Evolutionary conservation across 2,797 vertebrate genomes (phyloP).

Genomic region (Heteromormyrus szaboi): DNA sequence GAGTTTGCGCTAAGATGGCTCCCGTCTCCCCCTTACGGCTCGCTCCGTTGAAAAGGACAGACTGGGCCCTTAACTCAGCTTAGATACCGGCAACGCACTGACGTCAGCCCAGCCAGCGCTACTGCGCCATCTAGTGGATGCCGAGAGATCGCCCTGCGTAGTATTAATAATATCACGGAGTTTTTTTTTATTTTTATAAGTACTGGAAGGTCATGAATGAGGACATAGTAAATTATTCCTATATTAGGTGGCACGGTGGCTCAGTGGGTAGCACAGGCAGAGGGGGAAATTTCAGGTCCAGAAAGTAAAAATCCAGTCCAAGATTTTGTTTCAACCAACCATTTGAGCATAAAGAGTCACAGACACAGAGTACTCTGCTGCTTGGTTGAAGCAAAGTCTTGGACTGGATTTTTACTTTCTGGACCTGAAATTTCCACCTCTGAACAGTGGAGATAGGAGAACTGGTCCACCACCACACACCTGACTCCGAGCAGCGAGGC

Average conservation of each 20-base stretch:
- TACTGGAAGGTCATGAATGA: neutral
- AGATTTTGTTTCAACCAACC: neutral
- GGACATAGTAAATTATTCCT: neutral
- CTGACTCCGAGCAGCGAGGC: neutral
- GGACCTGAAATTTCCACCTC: too few relatives aligned
- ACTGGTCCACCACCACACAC: neutral
- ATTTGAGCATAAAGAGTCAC: too few relatives aligned
- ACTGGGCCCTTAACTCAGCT: neutral
- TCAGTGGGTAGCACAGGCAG: neutral
- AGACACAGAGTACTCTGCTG: too few relatives aligned
- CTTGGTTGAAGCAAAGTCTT: too few relatives aligned
- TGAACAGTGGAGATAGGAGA: neutral
- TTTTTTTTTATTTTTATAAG: neutral
- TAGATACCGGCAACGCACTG: slow-evolving; percentile 4
- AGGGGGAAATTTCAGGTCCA: too few relatives aligned
- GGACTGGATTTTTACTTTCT: too few relatives aligned
- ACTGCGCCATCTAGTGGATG: slow-evolving; percentile 3
- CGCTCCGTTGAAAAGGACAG: slow-evolving; percentile 46
- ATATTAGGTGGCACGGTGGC: neutral
- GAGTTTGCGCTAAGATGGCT: slow-evolving; percentile 23
- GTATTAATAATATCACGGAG: neutral
- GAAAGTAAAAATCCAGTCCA: too few relatives aligned
- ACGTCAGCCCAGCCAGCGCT: neutral
- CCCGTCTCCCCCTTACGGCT: slow-evolving; percentile 23
- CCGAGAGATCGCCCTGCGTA: neutral